A percentile compares a stretch with the other conserved stretches of the same genome.
Conservation (phyloP, 2,113 vertebrate genomes). For the Formicarius rufipectus region DNA sequence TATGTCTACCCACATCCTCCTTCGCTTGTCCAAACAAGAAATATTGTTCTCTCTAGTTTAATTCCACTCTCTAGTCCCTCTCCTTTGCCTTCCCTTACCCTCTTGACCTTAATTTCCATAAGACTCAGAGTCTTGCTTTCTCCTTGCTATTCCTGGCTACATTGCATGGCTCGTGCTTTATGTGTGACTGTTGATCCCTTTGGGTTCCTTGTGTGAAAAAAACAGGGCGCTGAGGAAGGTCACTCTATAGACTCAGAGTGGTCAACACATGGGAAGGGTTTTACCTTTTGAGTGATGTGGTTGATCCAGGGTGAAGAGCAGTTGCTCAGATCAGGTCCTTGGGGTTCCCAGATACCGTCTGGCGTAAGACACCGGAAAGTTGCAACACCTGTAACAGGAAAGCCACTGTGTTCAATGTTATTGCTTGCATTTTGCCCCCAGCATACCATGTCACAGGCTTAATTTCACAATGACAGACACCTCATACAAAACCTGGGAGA, state of each 20-base stretch:
- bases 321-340: conserved; percentile 96
- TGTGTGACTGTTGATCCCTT: neutral
- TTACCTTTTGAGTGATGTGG: conserved; percentile 96
- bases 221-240: neutral
- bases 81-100: neutral
- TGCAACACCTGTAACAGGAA: conserved; percentile 81
- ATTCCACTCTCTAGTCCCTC: neutral
- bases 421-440: neutral
- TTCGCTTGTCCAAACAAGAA: neutral
- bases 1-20: neutral
- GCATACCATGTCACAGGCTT: neutral
- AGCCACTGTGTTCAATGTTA: neutral
- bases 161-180: fast-evolving
- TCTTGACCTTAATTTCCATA: neutral
- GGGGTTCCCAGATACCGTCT: conserved; percentile 90
- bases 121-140: neutral
- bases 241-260: fast-evolving
- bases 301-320: conserved; percentile 97
- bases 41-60: neutral
- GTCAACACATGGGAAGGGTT: neutral
- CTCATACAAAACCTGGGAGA: neutral
- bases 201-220: neutral
- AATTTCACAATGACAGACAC: neutral
- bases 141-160: neutral
- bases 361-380: conserved; percentile 86